Evolutionary conservation across 1,140 invertebrate genomes (phyloP).

Genomic region (Nephila pilipes): DNA sequence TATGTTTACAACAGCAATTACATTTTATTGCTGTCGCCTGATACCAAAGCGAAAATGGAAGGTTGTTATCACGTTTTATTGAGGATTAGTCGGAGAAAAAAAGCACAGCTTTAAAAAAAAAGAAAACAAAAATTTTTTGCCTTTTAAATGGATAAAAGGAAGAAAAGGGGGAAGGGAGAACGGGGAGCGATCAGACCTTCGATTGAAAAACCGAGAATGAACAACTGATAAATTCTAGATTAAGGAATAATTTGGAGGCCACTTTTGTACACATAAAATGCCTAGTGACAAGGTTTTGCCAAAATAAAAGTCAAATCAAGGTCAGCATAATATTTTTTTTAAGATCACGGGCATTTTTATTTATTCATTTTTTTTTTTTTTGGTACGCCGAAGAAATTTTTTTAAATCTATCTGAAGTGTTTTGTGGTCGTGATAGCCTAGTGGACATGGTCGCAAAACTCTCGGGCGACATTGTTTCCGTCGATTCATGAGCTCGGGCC

Average conservation of each 20-base stretch:
- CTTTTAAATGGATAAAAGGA: background rate
- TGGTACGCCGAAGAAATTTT: too few relatives aligned
- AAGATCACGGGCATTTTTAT: too few relatives aligned
- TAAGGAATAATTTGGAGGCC: background rate
- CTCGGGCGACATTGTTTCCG: too few relatives aligned
- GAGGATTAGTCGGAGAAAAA: background rate
- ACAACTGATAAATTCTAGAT: background rate
- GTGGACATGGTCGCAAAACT: too few relatives aligned
- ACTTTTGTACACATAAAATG: background rate
- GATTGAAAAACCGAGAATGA: background rate
- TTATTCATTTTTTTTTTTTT: too few relatives aligned
- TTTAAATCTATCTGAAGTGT: too few relatives aligned
- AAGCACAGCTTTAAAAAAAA: background rate
- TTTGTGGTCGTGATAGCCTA: too few relatives aligned
- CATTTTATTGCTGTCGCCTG: background rate
- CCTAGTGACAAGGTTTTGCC: background rate
- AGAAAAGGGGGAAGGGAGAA: background rate
- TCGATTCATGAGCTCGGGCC: too few relatives aligned
- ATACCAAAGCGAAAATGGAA: background rate
- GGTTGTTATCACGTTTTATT: background rate
- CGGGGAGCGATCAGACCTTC: background rate
- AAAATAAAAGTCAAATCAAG: too few relatives aligned
- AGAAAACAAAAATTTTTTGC: too few relatives aligned
- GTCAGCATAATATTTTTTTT: too few relatives aligned
- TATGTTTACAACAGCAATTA: background rate